A percentile compares a stretch with the other conserved stretches of the same genome.
phyloP scores from a whole-genome alignment of 92 coral and sea anemone genomes.

The Actinostola sp. region DNA sequence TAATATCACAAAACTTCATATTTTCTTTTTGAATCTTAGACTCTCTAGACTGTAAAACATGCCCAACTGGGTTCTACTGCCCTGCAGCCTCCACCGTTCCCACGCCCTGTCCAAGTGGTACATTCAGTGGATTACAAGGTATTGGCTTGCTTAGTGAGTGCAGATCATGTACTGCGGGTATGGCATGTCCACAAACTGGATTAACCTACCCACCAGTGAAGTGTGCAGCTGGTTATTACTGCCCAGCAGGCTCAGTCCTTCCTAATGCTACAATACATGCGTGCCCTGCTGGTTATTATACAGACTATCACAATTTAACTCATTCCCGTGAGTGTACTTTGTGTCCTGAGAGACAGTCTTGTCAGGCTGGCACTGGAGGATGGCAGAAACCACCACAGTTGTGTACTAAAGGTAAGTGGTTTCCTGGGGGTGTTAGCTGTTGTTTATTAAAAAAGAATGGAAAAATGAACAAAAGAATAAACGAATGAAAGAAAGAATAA shows the following conservation, averaged over 20 bases:
- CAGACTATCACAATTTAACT: conserved; percentile 92
- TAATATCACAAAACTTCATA: too few species aligned
- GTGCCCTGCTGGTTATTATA: conserved; percentile 93
- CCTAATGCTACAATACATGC: conserved; percentile 89
- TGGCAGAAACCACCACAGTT: conserved; percentile 91
- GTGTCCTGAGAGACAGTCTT: conserved; percentile 94
- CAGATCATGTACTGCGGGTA: conserved; percentile 91
- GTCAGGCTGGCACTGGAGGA: conserved; percentile 98
- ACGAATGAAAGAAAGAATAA: too few species aligned
- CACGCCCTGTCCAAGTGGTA: conserved; percentile 86
- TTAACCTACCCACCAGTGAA: conserved; percentile 82
- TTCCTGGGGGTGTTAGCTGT: too few species aligned
- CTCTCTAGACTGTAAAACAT: conserved; percentile 78
- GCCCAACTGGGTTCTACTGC: conserved; percentile 94
- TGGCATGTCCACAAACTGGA: conserved; percentile 91
- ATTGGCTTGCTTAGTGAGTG: conserved; percentile 65
- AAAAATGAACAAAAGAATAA: too few species aligned
- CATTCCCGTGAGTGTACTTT: conserved; percentile 87
- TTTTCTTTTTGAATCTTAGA: conserved; percentile 47
- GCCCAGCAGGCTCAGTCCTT: conserved; percentile 91
- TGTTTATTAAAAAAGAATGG: too few species aligned
- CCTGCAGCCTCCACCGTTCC: conserved; percentile 70
- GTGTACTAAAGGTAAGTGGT: conserved; percentile 92
- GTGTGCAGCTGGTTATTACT: conserved; percentile 93
- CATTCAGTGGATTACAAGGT: conserved; percentile 54